A percentile compares a stretch with the other conserved stretches of the same genome.
Evolutionary conservation across 1,140 invertebrate species (phyloP).

Genomic region (Conus ventricosus): DNA sequence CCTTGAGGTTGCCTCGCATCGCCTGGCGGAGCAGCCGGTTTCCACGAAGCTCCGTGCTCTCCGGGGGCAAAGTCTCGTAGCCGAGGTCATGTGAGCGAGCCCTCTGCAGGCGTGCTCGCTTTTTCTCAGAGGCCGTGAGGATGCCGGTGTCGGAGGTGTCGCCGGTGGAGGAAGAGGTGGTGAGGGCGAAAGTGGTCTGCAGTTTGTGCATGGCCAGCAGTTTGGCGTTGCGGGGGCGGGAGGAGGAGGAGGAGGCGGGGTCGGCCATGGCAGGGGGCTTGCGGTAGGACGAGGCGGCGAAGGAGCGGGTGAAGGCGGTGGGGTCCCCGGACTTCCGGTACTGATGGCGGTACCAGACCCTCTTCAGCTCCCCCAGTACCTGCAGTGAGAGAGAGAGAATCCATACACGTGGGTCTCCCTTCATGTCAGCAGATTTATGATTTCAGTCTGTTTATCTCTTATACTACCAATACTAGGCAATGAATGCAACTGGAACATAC

Average conservation of each 20-base stretch:
- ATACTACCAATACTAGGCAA: not conserved
- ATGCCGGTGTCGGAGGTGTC: not conserved
- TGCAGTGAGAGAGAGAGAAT: not conserved
- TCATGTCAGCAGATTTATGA: not conserved
- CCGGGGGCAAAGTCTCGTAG: not conserved
- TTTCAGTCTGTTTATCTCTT: not conserved
- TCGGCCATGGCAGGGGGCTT: not conserved
- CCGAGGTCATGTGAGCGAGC: constrained; percentile 19
- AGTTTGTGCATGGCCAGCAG: constrained; percentile 14
- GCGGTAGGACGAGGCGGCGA: constrained; percentile 33
- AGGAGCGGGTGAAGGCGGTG: constrained; percentile 32
- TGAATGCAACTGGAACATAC: no score
- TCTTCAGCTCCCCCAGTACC: constrained; percentile 48
- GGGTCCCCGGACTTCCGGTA: constrained; percentile 33
- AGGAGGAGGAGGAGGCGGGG: not conserved
- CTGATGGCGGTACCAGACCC: constrained; percentile 45
- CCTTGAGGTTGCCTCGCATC: not conserved
- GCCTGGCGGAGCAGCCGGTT: constrained; percentile 19
- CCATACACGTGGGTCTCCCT: not conserved
- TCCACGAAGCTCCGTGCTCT: not conserved
- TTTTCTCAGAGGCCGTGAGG: not conserved
- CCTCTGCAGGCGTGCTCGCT: constrained; percentile 9
- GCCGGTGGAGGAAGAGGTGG: not conserved
- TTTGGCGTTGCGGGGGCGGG: not conserved
- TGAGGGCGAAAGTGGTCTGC: not conserved